Evolutionary conservation across 2,888 invertebrate species (phyloP).

Genomic region (Drosophila birchii): DNA sequence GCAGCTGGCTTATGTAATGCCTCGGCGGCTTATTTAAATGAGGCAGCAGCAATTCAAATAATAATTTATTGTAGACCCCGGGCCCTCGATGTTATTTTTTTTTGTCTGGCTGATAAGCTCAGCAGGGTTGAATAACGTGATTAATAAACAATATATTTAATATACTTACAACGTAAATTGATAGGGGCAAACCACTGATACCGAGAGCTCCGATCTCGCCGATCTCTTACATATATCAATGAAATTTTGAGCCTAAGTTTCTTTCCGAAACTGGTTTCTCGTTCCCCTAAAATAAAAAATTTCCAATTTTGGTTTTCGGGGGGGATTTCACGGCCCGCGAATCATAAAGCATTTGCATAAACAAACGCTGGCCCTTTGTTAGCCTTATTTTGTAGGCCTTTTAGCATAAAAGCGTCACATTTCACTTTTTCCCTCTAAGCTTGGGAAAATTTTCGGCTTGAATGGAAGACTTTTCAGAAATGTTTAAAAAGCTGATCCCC

Average conservation of each 20-base stretch:
- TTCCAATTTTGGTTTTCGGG: conserved; percentile 17
- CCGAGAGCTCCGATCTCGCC: not conserved
- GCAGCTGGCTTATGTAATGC: conserved; percentile 57
- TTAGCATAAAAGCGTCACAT: conserved; percentile 74
- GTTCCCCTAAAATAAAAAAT: conserved; percentile 14
- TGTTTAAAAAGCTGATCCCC: conserved; percentile 11
- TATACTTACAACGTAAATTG: conserved; percentile 41
- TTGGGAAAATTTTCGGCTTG: conserved; percentile 42
- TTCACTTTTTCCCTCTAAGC: conserved; percentile 65
- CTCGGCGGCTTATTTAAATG: conserved; percentile 46
- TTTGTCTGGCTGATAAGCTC: conserved; percentile 62
- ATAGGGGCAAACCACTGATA: conserved; percentile 22
- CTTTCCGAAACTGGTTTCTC: conserved; percentile 18
- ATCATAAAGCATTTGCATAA: conserved; percentile 71
- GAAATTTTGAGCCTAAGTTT: conserved; percentile 11
- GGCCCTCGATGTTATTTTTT: conserved; percentile 17
- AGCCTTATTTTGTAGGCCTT: conserved; percentile 37
- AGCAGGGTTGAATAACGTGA: conserved; percentile 49
- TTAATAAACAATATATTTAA: conserved; percentile 56
- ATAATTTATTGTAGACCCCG: conserved; percentile 42
- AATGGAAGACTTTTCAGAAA: conserved; percentile 37
- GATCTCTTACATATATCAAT: conserved; percentile 22
- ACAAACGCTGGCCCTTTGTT: conserved; percentile 57
- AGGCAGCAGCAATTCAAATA: conserved; percentile 46
- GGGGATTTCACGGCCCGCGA: conserved; percentile 43